Percentiles rank a stretch among this genome's conserved stretches.
These are phyloP conservation scores for Cantharis nigra DNA, from an alignment of 2,888 invertebrate genomes.

Conservation along the genomic window DNA sequence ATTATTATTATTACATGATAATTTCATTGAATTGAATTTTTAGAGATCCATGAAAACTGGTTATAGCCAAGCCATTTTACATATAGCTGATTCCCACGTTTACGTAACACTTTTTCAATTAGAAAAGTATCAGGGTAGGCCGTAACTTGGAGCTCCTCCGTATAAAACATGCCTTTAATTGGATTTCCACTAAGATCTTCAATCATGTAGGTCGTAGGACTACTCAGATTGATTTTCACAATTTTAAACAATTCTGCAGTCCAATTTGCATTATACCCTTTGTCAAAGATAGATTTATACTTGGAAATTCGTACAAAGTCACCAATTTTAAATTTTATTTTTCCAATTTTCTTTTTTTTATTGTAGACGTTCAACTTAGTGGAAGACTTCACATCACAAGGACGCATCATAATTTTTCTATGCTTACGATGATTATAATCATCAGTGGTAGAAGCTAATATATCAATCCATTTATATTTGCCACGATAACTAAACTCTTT, in stretches of 20 bases:
- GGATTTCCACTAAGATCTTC: conserved; percentile 37
- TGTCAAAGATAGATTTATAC: conserved; percentile 42
- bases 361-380: neutral
- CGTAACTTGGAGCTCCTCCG: conserved; percentile 40
- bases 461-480: conserved; percentile 34
- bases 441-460: neutral
- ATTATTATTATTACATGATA: too few relatives aligned
- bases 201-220: conserved; percentile 42
- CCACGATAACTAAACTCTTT: conserved; percentile 39
- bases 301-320: conserved; percentile 40
- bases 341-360: neutral
- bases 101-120: too few relatives aligned
- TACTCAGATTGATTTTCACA: conserved; percentile 37
- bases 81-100: too few relatives aligned
- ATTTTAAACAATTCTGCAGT: conserved; percentile 47
- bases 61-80: too few relatives aligned
- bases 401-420: conserved; percentile 40
- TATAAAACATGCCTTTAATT: conserved; percentile 41
- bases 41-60: neutral
- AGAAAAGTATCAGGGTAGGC: conserved; percentile 21
- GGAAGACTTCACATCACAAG: conserved; percentile 30
- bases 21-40: too few relatives aligned
- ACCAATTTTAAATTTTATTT: conserved; percentile 26
- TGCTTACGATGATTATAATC: conserved; percentile 38
- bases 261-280: conserved; percentile 47